phyloP scores from a whole-genome alignment of 2,797 vertebrate genomes.

The Percopsis omiscomaycus region DNA sequence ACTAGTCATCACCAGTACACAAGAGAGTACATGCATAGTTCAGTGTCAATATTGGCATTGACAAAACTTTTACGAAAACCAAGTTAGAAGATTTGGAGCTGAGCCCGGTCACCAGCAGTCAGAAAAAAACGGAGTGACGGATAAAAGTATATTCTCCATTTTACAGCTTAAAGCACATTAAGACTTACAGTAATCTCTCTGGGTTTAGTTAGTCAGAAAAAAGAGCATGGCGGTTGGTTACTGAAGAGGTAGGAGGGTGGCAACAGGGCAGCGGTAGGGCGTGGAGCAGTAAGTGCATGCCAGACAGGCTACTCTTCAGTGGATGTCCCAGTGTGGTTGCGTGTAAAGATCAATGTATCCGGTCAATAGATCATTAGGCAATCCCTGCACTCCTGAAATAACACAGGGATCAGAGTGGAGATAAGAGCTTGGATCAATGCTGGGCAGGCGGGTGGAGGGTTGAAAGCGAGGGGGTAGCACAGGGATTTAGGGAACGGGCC shows the following conservation, averaged over 20 bases:
- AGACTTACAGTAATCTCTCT: slow-evolving; percentile 52
- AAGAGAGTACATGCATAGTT: too few species aligned
- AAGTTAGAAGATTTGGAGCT: slow-evolving; percentile 26
- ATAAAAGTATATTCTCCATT: slow-evolving; percentile 50
- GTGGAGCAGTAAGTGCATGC: slow-evolving; percentile 39
- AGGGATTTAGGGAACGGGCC: slow-evolving; percentile 20
- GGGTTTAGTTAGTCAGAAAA: slow-evolving; percentile 31
- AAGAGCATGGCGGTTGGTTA: slow-evolving; percentile 36
- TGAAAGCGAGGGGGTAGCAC: slow-evolving; percentile 9
- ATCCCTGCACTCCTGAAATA: slow-evolving; percentile 75
- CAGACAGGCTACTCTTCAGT: slow-evolving; percentile 60
- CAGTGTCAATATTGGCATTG: background rate
- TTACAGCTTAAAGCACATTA: slow-evolving; percentile 65
- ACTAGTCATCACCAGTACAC: too few species aligned
- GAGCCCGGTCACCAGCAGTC: slow-evolving; percentile 32
- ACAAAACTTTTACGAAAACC: slow-evolving; percentile 38
- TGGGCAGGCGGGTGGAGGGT: slow-evolving; percentile 39
- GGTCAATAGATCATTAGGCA: slow-evolving; percentile 80
- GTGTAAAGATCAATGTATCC: slow-evolving; percentile 65
- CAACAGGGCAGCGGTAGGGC: slow-evolving; percentile 28
- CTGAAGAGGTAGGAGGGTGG: slow-evolving; percentile 30
- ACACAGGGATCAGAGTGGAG: slow-evolving; percentile 75
- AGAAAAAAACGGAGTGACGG: slow-evolving; percentile 27
- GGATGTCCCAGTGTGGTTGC: slow-evolving; percentile 66
- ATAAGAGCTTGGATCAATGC: slow-evolving; percentile 74